These are phyloP conservation scores for Himalopsyche japonica DNA, from an alignment of 2,888 invertebrate genomes.

Conservation along the genomic window DNA sequence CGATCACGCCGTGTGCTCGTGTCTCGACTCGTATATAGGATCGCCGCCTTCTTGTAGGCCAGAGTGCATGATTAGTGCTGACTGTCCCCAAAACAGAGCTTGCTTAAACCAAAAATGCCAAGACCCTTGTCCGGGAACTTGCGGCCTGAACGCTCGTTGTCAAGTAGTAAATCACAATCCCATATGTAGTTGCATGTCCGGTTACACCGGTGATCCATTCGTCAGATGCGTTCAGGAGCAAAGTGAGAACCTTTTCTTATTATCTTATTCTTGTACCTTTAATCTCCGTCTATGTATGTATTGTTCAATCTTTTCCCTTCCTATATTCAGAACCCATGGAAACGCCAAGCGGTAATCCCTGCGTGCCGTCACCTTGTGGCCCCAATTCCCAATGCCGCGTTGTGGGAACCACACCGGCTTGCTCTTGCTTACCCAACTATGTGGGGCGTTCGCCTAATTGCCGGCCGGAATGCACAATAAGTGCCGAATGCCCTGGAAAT, in stretches of 20 bases:
- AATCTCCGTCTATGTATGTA: slow-evolving; percentile 14
- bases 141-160: slow-evolving; percentile 74
- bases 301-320: slow-evolving; percentile 37
- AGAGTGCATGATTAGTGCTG: slow-evolving; percentile 76
- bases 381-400: slow-evolving; percentile 81
- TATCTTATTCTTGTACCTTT: slow-evolving; percentile 4
- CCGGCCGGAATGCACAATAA: slow-evolving; percentile 82
- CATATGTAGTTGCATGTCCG: slow-evolving; percentile 75
- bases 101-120: slow-evolving; percentile 74
- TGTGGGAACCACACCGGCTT: slow-evolving; percentile 75
- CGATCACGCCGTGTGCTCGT: slow-evolving; percentile 78
- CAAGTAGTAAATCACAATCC: slow-evolving; percentile 78
- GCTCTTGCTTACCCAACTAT: slow-evolving; percentile 78
- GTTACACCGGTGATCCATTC: slow-evolving; percentile 81
- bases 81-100: slow-evolving; percentile 73
- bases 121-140: slow-evolving; percentile 78
- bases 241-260: slow-evolving; percentile 49
- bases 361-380: slow-evolving; percentile 82
- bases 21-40: slow-evolving; percentile 73
- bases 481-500: slow-evolving; percentile 82
- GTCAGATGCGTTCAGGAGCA: slow-evolving; percentile 67
- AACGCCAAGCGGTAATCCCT: slow-evolving; percentile 69
- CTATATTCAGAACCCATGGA: slow-evolving; percentile 53
- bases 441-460: slow-evolving; percentile 85
- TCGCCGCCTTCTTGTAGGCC: slow-evolving; percentile 77